These are phyloP conservation scores for Pristionchus maxplancki DNA, from an alignment of 2,888 invertebrate genomes.

Conservation along the genomic window DNA sequence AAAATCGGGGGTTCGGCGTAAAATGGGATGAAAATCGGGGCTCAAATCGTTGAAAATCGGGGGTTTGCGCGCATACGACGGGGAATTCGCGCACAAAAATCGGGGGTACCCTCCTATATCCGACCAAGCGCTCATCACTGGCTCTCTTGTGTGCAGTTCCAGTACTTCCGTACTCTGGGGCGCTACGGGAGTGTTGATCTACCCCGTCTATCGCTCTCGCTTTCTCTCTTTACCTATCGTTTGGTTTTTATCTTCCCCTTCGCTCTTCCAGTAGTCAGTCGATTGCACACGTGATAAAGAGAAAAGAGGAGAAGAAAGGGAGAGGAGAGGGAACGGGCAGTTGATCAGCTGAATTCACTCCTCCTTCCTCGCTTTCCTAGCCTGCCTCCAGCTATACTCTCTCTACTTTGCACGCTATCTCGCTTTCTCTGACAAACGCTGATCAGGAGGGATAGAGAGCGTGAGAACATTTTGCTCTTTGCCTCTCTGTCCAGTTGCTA, in stretches of 20 bases:
- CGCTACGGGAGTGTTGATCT: not conserved
- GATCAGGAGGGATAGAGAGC: not conserved
- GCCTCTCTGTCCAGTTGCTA: not conserved
- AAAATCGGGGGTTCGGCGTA: too few relatives aligned
- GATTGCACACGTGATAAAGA: slow-evolving; percentile 44
- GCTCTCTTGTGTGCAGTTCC: too few relatives aligned
- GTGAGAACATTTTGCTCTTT: too few relatives aligned
- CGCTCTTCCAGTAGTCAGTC: slow-evolving; percentile 12
- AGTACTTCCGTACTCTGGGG: too few relatives aligned
- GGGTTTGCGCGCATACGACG: too few relatives aligned
- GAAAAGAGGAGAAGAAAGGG: not conserved
- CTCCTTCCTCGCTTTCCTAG: not conserved
- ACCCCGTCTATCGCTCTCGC: not conserved
- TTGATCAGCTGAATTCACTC: slow-evolving; percentile 39
- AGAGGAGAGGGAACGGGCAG: not conserved
- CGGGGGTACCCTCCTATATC: too few relatives aligned
- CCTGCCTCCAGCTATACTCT: not conserved
- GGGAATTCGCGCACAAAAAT: too few relatives aligned
- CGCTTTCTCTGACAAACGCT: not conserved
- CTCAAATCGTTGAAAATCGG: too few relatives aligned
- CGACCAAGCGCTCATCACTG: too few relatives aligned
- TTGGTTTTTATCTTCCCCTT: slow-evolving; percentile 3
- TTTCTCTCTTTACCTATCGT: not conserved
- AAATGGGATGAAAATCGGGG: too few relatives aligned
- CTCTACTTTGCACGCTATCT: not conserved